Conservation (phyloP, 2,797 vertebrate species). For the Ibycter americanus region DNA sequence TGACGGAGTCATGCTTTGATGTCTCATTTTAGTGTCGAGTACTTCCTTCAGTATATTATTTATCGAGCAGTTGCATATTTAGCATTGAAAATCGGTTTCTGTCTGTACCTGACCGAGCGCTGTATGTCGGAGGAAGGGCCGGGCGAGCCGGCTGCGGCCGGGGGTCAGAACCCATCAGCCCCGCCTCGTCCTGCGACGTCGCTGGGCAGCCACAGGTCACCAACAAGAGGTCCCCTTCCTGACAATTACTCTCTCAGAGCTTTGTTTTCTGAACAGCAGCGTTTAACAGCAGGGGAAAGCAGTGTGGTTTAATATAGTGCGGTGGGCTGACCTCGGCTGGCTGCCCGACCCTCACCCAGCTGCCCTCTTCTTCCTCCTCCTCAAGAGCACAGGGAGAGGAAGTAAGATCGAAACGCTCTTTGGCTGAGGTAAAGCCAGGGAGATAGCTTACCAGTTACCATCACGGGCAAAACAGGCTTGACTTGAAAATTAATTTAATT, state of each 20-base stretch:
- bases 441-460: not conserved
- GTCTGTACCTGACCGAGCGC: not conserved
- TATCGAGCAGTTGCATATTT: not conserved
- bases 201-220: not conserved
- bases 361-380: not conserved
- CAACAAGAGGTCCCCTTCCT: not conserved
- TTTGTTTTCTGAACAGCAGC: not conserved
- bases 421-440: not conserved
- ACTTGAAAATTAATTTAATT: not conserved
- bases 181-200: not conserved
- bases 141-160: no score
- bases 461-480: not conserved
- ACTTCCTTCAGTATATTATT: not conserved
- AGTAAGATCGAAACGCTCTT: not conserved
- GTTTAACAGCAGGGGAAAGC: not conserved
- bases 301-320: not conserved
- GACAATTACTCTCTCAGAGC: not conserved
- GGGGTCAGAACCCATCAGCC: no score
- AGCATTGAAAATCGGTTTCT: not conserved
- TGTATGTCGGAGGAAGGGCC: not conserved
- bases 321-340: not conserved
- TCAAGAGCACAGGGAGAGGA: not conserved
- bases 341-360: not conserved
- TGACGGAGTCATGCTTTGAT: not conserved
- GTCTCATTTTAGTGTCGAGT: not conserved